Evolutionary conservation across 1,140 invertebrate genomes (phyloP).

Genomic region (Drosophila malerkotliana): DNA sequence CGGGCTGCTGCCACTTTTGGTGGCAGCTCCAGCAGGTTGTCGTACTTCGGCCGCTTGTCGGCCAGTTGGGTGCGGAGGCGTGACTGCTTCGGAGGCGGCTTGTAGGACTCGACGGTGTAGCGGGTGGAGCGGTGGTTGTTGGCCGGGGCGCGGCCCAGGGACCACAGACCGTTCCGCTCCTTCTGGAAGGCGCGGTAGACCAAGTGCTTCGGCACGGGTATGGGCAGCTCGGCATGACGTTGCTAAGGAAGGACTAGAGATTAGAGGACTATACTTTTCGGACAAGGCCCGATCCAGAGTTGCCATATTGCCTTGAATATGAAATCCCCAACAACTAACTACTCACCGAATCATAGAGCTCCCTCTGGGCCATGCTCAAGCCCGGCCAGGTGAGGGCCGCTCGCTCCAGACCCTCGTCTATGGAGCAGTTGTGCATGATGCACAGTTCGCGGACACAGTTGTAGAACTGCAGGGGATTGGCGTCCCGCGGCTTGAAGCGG

Average conservation of each 20-base stretch:
- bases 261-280: no score
- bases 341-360: conserved; percentile 61
- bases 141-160: conserved; percentile 27
- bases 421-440: conserved; percentile 70
- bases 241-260: conserved; percentile 9
- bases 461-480: conserved; percentile 65
- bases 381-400: conserved; percentile 37
- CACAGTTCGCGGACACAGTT: conserved; percentile 64
- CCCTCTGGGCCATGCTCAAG: conserved; percentile 27
- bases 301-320: no score
- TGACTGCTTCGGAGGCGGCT: conserved; percentile 33
- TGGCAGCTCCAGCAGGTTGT: conserved; percentile 35
- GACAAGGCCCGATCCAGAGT: no score
- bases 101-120: conserved; percentile 57
- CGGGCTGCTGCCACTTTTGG: conserved; percentile 14
- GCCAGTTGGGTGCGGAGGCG: neutral
- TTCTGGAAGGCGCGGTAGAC: conserved; percentile 63
- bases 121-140: conserved; percentile 7
- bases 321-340: no score
- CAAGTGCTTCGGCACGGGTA: conserved; percentile 59
- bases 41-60: conserved; percentile 48
- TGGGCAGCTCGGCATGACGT: conserved; percentile 57
- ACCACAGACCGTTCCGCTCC: conserved; percentile 57
- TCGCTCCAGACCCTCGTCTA: conserved; percentile 62
- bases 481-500: conserved; percentile 45